A percentile compares a stretch with the other conserved stretches of the same genome.
Conservation (phyloP, 1,140 invertebrate genomes). For the Doryteuthis pealeii region DNA sequence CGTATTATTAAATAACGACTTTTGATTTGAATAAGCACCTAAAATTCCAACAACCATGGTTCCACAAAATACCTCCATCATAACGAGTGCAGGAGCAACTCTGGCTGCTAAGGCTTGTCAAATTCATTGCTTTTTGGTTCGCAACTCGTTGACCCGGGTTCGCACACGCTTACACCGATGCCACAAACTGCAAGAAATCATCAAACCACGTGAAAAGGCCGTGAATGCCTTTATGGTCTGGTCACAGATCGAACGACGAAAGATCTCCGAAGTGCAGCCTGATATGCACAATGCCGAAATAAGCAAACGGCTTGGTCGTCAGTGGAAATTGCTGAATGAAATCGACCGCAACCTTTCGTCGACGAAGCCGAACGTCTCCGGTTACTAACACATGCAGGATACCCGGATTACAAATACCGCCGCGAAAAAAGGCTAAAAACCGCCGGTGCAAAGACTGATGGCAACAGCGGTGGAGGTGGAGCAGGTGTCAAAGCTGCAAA, state of each 20-base stretch:
- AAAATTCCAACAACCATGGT: no score
- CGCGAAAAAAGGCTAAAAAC: conserved; percentile 54
- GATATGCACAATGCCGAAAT: conserved; percentile 99
- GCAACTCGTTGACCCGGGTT: conserved; percentile 76
- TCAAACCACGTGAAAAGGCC: conserved; percentile 57
- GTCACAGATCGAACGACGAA: conserved; percentile 82
- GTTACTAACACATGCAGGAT: conserved; percentile 93
- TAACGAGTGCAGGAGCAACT: neutral
- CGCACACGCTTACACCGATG: conserved; percentile 91
- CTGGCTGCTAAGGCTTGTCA: conserved; percentile 12
- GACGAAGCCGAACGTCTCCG: conserved; percentile 90
- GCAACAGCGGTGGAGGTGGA: conserved; percentile 83
- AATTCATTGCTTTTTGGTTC: conserved; percentile 41
- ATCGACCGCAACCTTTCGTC: conserved; percentile 85
- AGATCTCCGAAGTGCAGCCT: conserved; percentile 96
- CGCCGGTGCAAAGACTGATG: conserved; percentile 54
- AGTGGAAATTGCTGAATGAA: conserved; percentile 86
- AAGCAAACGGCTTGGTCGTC: conserved; percentile 89
- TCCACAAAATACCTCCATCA: conserved; percentile 30
- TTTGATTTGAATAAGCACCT: no score
- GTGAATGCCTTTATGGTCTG: conserved; percentile 61
- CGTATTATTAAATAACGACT: no score
- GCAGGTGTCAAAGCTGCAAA: conserved; percentile 3
- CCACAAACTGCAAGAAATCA: conserved; percentile 72
- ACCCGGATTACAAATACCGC: conserved; percentile 95